A percentile compares a stretch with the other conserved stretches of the same genome.
Evolutionary conservation across 2,797 vertebrate species (phyloP).

Genomic region (Orestias chungarensis): DNA sequence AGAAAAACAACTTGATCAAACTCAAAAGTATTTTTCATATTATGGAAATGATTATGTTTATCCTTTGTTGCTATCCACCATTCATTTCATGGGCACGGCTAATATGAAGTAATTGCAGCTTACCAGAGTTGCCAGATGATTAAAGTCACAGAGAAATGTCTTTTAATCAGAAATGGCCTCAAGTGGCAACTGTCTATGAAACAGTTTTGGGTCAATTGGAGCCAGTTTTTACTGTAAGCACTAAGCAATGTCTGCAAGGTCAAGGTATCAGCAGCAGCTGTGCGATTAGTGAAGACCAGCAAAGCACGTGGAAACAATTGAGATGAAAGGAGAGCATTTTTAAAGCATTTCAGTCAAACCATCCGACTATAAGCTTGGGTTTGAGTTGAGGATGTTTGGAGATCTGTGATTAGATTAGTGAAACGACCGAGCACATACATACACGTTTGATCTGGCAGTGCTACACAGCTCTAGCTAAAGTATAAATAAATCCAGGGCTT

Average conservation of each 20-base stretch:
- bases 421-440: constrained; percentile 6
- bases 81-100: constrained; percentile 57
- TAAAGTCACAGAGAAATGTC: constrained; percentile 36
- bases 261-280: constrained; percentile 35
- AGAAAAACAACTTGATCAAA: neutral
- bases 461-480: neutral
- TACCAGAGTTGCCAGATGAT: constrained; percentile 37
- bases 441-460: constrained; percentile 1
- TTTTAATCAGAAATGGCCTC: constrained; percentile 16
- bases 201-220: constrained; percentile 23
- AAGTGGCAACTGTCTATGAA: constrained; percentile 27
- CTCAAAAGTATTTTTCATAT: constrained; percentile 13
- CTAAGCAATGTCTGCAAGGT: constrained; percentile 17
- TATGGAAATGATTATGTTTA: constrained; percentile 51
- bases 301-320: constrained; percentile 46
- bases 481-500: constrained; percentile 2
- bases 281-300: constrained; percentile 14
- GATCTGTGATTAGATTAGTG: constrained; percentile 16
- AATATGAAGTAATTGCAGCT: constrained; percentile 50
- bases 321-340: constrained; percentile 45
- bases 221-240: constrained; percentile 39
- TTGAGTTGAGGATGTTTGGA: constrained; percentile 16
- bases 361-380: neutral
- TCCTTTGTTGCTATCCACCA: constrained; percentile 29
- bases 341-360: constrained; percentile 27